Evolutionary conservation across 2,797 vertebrate genomes (phyloP).

Genomic region (Rhinoraja longicauda): DNA sequence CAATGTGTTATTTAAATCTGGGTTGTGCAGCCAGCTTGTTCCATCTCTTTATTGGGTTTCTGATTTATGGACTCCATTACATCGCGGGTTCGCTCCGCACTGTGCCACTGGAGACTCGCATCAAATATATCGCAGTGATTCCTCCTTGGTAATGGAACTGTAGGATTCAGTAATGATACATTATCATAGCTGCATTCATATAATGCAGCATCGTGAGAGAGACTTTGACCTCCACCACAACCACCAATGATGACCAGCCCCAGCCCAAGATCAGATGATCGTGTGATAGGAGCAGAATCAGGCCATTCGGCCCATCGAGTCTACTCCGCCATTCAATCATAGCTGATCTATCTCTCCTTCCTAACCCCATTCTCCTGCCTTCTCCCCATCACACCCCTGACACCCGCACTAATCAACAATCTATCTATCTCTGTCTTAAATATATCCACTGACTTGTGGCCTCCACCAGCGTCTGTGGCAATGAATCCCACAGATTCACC

Average conservation of each 20-base stretch:
- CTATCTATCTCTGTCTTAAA: too few relatives aligned
- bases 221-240: neutral
- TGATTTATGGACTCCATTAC: conserved; percentile 36
- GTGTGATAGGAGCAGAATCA: too few relatives aligned
- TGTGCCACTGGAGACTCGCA: neutral
- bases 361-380: too few relatives aligned
- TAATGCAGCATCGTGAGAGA: neutral
- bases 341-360: too few relatives aligned
- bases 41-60: conserved; percentile 29
- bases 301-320: too few relatives aligned
- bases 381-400: too few relatives aligned
- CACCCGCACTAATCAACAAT: too few relatives aligned
- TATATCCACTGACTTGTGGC: too few relatives aligned
- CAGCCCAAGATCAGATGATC: too few relatives aligned
- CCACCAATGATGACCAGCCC: neutral
- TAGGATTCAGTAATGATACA: neutral
- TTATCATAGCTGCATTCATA: neutral
- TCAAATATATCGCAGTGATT: conserved; percentile 7
- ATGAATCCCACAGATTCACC: too few relatives aligned
- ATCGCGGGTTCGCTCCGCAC: neutral
- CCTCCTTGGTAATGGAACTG: conserved; percentile 22
- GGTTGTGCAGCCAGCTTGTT: conserved; percentile 28
- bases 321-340: too few relatives aligned
- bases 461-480: too few relatives aligned
- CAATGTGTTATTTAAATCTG: conserved; percentile 36